Conservation (phyloP, 1,140 invertebrate species). For the Matsumurasca onukii region DNA sequence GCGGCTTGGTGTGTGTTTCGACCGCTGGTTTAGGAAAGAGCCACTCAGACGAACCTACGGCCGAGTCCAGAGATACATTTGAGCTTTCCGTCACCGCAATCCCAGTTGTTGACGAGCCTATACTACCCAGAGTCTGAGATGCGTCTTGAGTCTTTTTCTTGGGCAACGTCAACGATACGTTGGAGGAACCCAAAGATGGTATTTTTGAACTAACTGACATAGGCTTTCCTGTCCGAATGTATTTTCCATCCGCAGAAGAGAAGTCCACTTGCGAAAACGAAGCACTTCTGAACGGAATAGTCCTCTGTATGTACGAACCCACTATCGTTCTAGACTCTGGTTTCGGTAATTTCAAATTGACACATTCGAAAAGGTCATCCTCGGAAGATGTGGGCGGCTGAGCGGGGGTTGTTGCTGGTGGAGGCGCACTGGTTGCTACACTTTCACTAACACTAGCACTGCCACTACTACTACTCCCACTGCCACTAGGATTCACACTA, state of each 20-base stretch:
- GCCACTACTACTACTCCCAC: background rate
- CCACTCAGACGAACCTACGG: slow-evolving; percentile 57
- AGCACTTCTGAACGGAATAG: slow-evolving; percentile 71
- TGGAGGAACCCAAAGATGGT: slow-evolving; percentile 29
- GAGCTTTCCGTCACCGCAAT: slow-evolving; percentile 47
- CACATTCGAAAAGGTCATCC: slow-evolving; percentile 44
- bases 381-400: slow-evolving; percentile 41
- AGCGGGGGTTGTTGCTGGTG: background rate
- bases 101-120: slow-evolving; percentile 24
- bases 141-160: slow-evolving; percentile 36
- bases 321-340: slow-evolving; percentile 57
- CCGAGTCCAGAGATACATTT: slow-evolving; percentile 59
- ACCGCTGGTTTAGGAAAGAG: background rate
- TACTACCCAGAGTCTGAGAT: slow-evolving; percentile 29
- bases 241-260: slow-evolving; percentile 48
- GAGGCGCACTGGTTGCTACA: background rate
- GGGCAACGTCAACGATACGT: slow-evolving; percentile 31
- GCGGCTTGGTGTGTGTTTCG: slow-evolving; percentile 42
- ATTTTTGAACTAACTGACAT: slow-evolving; percentile 16
- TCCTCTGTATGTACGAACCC: slow-evolving; percentile 58
- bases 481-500: background rate
- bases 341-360: slow-evolving; percentile 52
- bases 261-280: slow-evolving; percentile 83
- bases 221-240: slow-evolving; percentile 40
- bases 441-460: background rate